phyloP scores from a whole-genome alignment of 2,113 vertebrate genomes.

The Tiliqua scincoides region DNA sequence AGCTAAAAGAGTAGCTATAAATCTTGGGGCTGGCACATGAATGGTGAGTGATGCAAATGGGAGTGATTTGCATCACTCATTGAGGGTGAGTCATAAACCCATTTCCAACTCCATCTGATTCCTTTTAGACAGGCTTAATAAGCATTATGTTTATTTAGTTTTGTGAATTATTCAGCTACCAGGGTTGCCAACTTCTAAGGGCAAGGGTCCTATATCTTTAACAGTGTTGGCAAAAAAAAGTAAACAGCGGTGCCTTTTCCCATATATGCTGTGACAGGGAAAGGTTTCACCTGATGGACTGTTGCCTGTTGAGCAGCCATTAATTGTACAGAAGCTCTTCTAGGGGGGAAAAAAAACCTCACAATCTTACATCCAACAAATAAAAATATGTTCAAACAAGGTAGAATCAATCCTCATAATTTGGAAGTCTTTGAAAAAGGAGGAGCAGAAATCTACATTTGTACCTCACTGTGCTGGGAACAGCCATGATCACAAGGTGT shows the following conservation, averaged over 20 bases:
- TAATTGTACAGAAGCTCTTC: background rate
- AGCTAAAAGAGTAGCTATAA: constrained; percentile 54
- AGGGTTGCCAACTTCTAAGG: background rate
- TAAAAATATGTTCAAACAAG: background rate
- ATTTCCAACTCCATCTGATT: constrained; percentile 31
- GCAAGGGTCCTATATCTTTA: background rate
- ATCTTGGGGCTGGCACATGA: constrained; percentile 33
- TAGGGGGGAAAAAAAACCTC: background rate
- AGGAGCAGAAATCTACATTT: background rate
- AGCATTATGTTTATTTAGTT: background rate
- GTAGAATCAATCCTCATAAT: background rate
- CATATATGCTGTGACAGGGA: background rate
- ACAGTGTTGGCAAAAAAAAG: background rate
- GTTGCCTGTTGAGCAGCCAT: background rate
- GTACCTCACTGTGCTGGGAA: too few species aligned
- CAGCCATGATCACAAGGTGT: too few species aligned
- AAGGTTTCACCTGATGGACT: background rate
- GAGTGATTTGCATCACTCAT: background rate
- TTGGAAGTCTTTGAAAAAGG: background rate
- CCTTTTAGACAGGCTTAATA: background rate
- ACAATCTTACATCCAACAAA: too few species aligned
- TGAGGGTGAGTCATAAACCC: background rate
- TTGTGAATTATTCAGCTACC: background rate
- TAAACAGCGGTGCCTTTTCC: too few species aligned
- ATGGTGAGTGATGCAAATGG: constrained; percentile 15